phyloP scores from a whole-genome alignment of 2,888 invertebrate species.

The Dromius quadrimaculatus region DNA sequence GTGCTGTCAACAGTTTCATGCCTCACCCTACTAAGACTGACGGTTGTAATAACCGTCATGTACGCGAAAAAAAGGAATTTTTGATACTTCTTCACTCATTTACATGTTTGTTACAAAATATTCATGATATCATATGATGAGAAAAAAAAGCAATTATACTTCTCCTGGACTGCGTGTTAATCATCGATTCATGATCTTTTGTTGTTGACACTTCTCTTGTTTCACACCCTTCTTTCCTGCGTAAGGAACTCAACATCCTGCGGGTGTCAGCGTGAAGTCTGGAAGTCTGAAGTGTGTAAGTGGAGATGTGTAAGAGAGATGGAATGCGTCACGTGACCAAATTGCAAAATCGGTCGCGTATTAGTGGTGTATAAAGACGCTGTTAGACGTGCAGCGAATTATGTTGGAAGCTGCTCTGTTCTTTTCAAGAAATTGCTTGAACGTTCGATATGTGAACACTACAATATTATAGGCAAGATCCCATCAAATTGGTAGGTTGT shows the following conservation, averaged over 20 bases:
- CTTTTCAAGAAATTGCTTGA: no score
- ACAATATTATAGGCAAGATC: no score
- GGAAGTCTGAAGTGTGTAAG: conserved; percentile 10
- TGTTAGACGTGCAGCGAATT: conserved; percentile 47
- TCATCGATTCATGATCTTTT: no score
- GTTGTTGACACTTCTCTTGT: conserved; percentile 24
- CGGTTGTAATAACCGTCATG: conserved; percentile 41
- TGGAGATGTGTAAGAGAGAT: conserved; percentile 54
- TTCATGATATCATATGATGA: no score
- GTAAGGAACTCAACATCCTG: background rate
- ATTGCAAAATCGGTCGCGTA: conserved; percentile 65
- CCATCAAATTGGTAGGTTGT: no score
- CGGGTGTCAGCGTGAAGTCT: background rate
- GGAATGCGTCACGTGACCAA: conserved; percentile 66
- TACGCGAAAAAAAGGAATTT: conserved; percentile 19
- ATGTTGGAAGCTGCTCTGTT: no score
- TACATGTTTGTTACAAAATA: no score
- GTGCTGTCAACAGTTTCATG: conserved; percentile 49
- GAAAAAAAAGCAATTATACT: no score
- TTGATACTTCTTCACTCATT: no score
- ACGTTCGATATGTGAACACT: no score
- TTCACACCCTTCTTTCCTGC: no score
- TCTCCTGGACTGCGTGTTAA: no score
- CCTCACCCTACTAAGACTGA: conserved; percentile 42
- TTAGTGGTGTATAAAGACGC: conserved; percentile 57